phyloP scores from a whole-genome alignment of 2,888 invertebrate genomes.

The Archips crataeganus region DNA sequence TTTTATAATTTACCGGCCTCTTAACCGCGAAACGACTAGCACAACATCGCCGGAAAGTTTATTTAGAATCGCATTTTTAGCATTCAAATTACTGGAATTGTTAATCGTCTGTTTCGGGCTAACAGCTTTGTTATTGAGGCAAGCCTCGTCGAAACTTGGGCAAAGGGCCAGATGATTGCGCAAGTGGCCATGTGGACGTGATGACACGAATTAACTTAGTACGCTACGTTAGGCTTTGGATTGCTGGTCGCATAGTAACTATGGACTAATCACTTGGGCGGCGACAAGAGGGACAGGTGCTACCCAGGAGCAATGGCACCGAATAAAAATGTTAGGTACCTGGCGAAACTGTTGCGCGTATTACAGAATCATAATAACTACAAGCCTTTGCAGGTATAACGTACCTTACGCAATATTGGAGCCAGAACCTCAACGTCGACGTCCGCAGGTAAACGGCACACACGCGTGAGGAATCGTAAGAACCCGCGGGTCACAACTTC shows the following conservation, averaged over 20 bases:
- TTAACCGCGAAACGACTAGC: slow-evolving; percentile 23
- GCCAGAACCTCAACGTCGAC: slow-evolving; percentile 19
- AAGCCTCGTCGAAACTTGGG: slow-evolving; percentile 40
- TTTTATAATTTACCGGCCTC: not conserved
- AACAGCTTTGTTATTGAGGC: slow-evolving; percentile 42
- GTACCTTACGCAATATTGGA: slow-evolving; percentile 30
- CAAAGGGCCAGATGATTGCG: slow-evolving; percentile 41
- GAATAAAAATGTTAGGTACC: not conserved
- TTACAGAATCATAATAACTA: not conserved
- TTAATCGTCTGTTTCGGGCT: slow-evolving; percentile 38
- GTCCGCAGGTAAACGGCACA: slow-evolving; percentile 10
- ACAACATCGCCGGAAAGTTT: slow-evolving; percentile 35
- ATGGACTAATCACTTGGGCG: not conserved
- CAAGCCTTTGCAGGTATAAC: slow-evolving; percentile 3
- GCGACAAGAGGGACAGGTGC: slow-evolving; percentile 4
- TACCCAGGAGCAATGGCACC: not conserved
- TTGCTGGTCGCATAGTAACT: not conserved
- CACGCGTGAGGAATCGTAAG: slow-evolving; percentile 16
- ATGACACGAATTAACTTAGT: slow-evolving; percentile 32
- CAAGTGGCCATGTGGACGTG: slow-evolving; percentile 36
- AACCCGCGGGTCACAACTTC: slow-evolving; percentile 24
- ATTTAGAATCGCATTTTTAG: slow-evolving; percentile 38
- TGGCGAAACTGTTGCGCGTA: not conserved
- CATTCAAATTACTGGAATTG: slow-evolving; percentile 40
- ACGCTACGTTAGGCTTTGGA: slow-evolving; percentile 30